Percentiles rank a stretch among this genome's conserved stretches.
Conservation (phyloP, 2,888 invertebrate genomes). For the Eupeodes latifasciatus region DNA sequence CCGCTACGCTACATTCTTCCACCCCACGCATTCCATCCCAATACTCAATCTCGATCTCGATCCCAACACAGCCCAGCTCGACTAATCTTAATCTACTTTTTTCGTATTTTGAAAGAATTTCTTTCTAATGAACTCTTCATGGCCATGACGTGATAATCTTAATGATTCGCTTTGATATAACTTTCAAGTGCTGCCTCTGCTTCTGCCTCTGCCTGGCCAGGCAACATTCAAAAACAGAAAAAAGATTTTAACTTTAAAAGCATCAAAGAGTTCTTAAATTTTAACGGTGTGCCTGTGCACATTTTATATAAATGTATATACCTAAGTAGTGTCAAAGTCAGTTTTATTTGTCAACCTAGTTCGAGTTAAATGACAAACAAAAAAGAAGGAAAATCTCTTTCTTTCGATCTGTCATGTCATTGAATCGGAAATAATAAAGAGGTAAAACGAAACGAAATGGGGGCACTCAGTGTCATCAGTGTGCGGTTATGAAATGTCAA, state of each 20-base stretch:
- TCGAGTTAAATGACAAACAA: slow-evolving; percentile 29
- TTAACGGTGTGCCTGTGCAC: slow-evolving; percentile 27
- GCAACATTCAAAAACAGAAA: neutral
- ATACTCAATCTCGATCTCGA: neutral
- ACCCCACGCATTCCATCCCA: slow-evolving; percentile 54
- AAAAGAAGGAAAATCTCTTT: slow-evolving; percentile 35
- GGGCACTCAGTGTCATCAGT: slow-evolving; percentile 65
- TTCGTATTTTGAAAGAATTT: slow-evolving; percentile 52
- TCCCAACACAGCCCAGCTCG: too few relatives aligned
- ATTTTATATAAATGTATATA: slow-evolving; percentile 8
- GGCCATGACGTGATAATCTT: slow-evolving; percentile 69
- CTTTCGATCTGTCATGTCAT: slow-evolving; percentile 65
- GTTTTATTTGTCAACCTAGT: slow-evolving; percentile 63
- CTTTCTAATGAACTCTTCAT: slow-evolving; percentile 72
- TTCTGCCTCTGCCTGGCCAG: neutral
- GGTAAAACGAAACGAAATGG: slow-evolving; percentile 38
- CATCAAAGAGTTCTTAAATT: slow-evolving; percentile 37
- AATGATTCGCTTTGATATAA: slow-evolving; percentile 72
- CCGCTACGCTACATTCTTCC: neutral
- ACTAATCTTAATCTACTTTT: slow-evolving; percentile 48
- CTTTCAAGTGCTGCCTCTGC: slow-evolving; percentile 49
- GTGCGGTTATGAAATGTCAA: slow-evolving; percentile 47
- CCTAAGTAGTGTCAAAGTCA: slow-evolving; percentile 39
- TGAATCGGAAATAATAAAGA: slow-evolving; percentile 63
- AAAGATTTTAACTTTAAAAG: slow-evolving; percentile 31